phyloP scores from a whole-genome alignment of 1,140 invertebrate species.

The Zaprionus camerounensis region DNA sequence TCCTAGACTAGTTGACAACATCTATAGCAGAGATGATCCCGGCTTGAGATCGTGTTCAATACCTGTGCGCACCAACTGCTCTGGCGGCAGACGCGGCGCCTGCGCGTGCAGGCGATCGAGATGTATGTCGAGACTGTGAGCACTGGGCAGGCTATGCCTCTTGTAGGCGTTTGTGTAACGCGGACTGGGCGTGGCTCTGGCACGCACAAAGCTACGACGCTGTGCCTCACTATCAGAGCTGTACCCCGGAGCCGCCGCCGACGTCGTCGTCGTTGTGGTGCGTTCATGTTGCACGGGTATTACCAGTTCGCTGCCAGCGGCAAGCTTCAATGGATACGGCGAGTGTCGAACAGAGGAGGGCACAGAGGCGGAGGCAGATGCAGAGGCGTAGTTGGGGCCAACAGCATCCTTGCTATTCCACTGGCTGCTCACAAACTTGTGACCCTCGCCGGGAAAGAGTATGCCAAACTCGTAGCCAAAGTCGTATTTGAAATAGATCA shows the following conservation, averaged over 20 bases:
- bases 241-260: conserved; percentile 47
- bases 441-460: conserved; percentile 88
- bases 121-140: conserved; percentile 79
- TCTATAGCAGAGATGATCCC: conserved; percentile 46
- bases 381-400: conserved; percentile 70
- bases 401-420: conserved; percentile 81
- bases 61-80: conserved; percentile 72
- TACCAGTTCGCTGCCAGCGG: conserved; percentile 71
- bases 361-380: conserved; percentile 83
- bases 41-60: conserved; percentile 32
- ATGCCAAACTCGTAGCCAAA: conserved; percentile 93
- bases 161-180: conserved; percentile 77
- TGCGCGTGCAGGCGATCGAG: conserved; percentile 77
- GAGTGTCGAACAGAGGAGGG: conserved; percentile 58
- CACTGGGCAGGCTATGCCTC: conserved; percentile 83
- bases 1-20: conserved; percentile 77
- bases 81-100: conserved; percentile 71
- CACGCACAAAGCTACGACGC: conserved; percentile 85
- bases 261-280: conserved; percentile 18
- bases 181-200: conserved; percentile 78
- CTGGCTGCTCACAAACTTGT: conserved; percentile 85
- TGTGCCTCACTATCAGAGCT: conserved; percentile 71
- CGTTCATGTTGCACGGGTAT: conserved; percentile 81
- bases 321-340: conserved; percentile 69
- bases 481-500: conserved; percentile 93